Conservation (phyloP, 2,888 invertebrate genomes). For the Drosophila buzzatii region DNA sequence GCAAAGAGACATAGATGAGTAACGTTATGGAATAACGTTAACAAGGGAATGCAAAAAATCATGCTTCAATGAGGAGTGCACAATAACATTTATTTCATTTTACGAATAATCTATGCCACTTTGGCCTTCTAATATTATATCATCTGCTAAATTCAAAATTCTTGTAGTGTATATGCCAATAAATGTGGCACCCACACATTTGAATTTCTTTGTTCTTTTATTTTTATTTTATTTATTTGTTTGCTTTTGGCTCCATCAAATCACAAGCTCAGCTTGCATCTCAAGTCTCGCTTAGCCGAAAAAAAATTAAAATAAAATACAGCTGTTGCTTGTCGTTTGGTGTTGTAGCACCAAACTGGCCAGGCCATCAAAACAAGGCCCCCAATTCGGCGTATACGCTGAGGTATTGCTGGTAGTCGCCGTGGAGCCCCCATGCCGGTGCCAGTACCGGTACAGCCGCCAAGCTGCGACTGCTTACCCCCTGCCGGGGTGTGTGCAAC, state of each 20-base stretch:
- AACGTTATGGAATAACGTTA: not conserved
- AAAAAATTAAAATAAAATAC: conserved; percentile 31
- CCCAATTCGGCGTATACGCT: conserved; percentile 60
- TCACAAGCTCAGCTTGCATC: conserved; percentile 15
- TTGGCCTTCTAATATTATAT: conserved; percentile 3
- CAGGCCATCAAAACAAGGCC: conserved; percentile 78
- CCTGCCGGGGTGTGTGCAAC: conserved; percentile 71
- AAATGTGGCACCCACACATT: conserved; percentile 36
- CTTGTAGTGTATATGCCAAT: conserved; percentile 4
- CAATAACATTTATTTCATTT: not conserved
- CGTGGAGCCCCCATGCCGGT: conserved; percentile 62
- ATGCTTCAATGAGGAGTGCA: not conserved
- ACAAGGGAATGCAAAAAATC: not conserved
- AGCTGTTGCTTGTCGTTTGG: conserved; percentile 59
- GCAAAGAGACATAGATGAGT: not conserved
- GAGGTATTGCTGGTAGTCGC: conserved; percentile 19
- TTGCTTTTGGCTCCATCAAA: conserved; percentile 8
- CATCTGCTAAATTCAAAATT: not conserved
- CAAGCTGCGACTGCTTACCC: conserved; percentile 69
- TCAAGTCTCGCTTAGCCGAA: conserved; percentile 14
- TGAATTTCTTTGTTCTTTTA: not conserved
- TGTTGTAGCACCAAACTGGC: conserved; percentile 61
- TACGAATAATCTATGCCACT: not conserved
- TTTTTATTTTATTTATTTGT: too few species aligned
- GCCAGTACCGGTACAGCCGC: conserved; percentile 64